A percentile compares a stretch with the other conserved stretches of the same genome.
Evolutionary conservation across 2,888 invertebrate species (phyloP).

Genomic region (Leucoma salicis): DNA sequence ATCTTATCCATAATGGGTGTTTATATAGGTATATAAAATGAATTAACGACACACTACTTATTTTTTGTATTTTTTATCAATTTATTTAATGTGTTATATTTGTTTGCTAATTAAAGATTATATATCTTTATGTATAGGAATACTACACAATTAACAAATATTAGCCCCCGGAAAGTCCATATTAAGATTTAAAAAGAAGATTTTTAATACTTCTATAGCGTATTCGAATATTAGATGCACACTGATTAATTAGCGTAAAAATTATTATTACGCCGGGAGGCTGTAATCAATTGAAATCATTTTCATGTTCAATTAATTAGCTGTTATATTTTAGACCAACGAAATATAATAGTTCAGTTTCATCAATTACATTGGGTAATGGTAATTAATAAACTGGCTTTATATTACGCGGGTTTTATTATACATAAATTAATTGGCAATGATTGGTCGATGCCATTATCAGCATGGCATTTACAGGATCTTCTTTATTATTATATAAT

Average conservation of each 20-base stretch:
- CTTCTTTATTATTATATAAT: too few species aligned
- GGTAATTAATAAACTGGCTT: constrained; percentile 68
- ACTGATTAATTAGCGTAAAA: not conserved
- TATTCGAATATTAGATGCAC: too few species aligned
- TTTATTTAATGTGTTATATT: not conserved
- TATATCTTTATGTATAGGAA: too few species aligned
- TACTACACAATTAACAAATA: too few species aligned
- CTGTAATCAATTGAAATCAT: constrained; percentile 25
- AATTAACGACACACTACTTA: constrained; percentile 39
- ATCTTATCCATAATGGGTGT: constrained; percentile 54
- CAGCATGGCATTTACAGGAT: constrained; percentile 19
- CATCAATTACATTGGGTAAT: constrained; percentile 70
- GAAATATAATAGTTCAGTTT: constrained; percentile 50
- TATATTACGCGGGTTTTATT: constrained; percentile 64
- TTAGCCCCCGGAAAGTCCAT: too few species aligned
- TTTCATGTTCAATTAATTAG: constrained; percentile 37
- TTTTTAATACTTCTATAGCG: too few species aligned
- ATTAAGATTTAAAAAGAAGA: too few species aligned
- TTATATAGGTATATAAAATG: constrained; percentile 38
- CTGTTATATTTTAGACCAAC: constrained; percentile 32
- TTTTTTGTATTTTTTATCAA: constrained; percentile 19
- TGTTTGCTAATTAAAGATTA: too few species aligned
- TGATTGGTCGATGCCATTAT: constrained; percentile 49
- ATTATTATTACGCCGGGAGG: not conserved
- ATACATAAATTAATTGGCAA: constrained; percentile 68